A percentile compares a stretch with the other conserved stretches of the same genome.
phyloP scores from a whole-genome alignment of 2,888 invertebrate species.

The Drosophila siamana region DNA sequence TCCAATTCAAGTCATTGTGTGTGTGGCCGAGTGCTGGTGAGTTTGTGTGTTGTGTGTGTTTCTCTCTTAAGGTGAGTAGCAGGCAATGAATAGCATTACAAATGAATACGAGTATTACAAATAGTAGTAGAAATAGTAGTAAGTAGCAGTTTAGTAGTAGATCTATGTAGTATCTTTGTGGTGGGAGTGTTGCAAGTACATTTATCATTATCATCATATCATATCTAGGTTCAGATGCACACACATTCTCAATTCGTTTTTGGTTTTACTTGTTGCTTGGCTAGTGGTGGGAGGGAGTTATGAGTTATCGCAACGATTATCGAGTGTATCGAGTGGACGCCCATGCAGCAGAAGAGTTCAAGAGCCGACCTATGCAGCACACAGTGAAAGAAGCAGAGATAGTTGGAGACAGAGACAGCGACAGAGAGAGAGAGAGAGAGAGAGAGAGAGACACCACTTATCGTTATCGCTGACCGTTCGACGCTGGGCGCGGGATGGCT shows the following conservation, averaged over 20 bases:
- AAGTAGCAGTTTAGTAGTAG: slow-evolving; percentile 36
- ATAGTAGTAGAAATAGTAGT: slow-evolving; percentile 39
- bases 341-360: slow-evolving; percentile 61
- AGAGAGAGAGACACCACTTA: slow-evolving; percentile 17
- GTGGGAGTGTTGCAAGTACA: slow-evolving; percentile 44
- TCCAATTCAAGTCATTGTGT: background rate
- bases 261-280: slow-evolving; percentile 9
- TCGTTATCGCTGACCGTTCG: slow-evolving; percentile 26
- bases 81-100: slow-evolving; percentile 60
- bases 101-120: slow-evolving; percentile 49
- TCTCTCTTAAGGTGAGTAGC: slow-evolving; percentile 40
- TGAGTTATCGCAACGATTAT: slow-evolving; percentile 26
- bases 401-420: slow-evolving; percentile 19
- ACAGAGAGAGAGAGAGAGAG: slow-evolving; percentile 23
- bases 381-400: slow-evolving; percentile 7
- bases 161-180: slow-evolving; percentile 30
- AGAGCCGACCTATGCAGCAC: slow-evolving; percentile 38
- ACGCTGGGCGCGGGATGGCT: slow-evolving; percentile 83
- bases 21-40: no score
- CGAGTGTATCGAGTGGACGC: slow-evolving; percentile 27
- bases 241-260: slow-evolving; percentile 42
- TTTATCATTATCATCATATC: slow-evolving; percentile 50
- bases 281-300: slow-evolving; percentile 21
- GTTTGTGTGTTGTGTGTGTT: slow-evolving; percentile 7
- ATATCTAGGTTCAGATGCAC: slow-evolving; percentile 53